Base-by-base conservation (phyloP, 1,140 invertebrate species). In the Drosophila insularis region DNA sequence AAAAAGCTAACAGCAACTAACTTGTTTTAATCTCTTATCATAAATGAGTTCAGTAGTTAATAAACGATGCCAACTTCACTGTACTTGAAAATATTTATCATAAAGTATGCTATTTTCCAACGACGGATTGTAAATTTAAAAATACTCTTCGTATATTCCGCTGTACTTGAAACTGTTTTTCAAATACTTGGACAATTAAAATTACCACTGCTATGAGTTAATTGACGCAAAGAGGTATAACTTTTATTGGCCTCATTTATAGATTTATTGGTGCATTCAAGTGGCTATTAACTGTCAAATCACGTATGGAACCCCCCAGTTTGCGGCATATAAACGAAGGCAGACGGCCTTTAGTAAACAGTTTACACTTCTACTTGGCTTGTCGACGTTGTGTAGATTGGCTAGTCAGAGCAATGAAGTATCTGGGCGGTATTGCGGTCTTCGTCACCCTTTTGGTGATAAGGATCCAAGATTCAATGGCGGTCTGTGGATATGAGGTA, bases 401-500 rank as follows among this genome's bases (percentile, higher is more conserved):
- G n/a, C 43, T 32, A 31, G 32, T 62, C 39, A 68, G 8, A 50
- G n/a, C 35, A 23, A 75, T 75, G 72, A 46, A 27, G 19, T 19
- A 62, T 27, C 11, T 56, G 1, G 13, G 50, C 23, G 8, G 40
- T 2, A 2, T 71, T 14, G 13, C 63, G 6, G 27, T 78, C 4
- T n/a, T 81, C 11, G 11, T 63, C 39, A 43, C 54, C 40, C 4
- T 78, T 6, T 14, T 70, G 8, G 53, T 79, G 39, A 40, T 75
- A 40, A n/a, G 21, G 13, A 4, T 37, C 14, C 10, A 17, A 4
- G 56, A 54, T 7, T 62, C 71, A 0, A n/a, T 53, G 10, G 60
- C 82, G 0, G 31, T 39, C 2, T 86, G 82, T 67, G 82, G 82
- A 32, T 86, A 86, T 63, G 81, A 81, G 62, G 81, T 81, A 8